Conservation (phyloP, 92 coral and sea anemone genomes). For the Phymanthus crucifer region DNA sequence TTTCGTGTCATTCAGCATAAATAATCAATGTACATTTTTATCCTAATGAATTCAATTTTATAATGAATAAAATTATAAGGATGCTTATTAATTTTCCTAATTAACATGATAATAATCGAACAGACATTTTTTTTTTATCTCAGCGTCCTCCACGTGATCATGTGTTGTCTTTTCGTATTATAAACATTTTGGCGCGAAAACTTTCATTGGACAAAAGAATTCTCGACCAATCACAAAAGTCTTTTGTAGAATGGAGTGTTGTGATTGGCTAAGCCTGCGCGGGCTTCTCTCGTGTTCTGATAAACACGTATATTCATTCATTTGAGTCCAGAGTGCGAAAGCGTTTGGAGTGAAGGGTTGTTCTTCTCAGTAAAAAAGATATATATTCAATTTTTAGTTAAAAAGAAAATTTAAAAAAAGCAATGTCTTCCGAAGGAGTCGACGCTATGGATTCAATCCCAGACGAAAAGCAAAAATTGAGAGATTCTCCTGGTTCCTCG, state of each 20-base stretch:
- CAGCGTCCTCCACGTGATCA: neutral
- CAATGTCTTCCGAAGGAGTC: constrained; percentile 20
- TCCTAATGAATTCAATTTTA: too few species aligned
- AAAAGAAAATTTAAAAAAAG: neutral
- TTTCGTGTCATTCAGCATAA: too few species aligned
- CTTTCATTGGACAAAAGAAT: neutral
- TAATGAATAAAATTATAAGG: too few species aligned
- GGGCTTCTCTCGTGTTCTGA: neutral
- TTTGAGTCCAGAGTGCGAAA: neutral
- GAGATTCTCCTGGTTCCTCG: constrained; percentile 15
- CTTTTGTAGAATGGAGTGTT: neutral
- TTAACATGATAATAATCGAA: too few species aligned
- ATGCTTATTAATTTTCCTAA: too few species aligned
- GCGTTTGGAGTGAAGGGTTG: neutral
- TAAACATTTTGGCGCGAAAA: constrained; percentile 1
- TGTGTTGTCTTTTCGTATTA: neutral
- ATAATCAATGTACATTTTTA: too few species aligned
- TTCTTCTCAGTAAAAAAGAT: neutral
- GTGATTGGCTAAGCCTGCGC: neutral
- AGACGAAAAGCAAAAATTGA: constrained; percentile 32
- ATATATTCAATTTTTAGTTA: neutral
- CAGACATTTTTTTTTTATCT: neutral
- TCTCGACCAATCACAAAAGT: neutral
- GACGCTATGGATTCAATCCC: neutral
- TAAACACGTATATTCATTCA: neutral